Percentiles rank a stretch among this genome's conserved stretches.
phyloP scores from a whole-genome alignment of 1,140 invertebrate genomes.

The Hesperophylax magnus region DNA sequence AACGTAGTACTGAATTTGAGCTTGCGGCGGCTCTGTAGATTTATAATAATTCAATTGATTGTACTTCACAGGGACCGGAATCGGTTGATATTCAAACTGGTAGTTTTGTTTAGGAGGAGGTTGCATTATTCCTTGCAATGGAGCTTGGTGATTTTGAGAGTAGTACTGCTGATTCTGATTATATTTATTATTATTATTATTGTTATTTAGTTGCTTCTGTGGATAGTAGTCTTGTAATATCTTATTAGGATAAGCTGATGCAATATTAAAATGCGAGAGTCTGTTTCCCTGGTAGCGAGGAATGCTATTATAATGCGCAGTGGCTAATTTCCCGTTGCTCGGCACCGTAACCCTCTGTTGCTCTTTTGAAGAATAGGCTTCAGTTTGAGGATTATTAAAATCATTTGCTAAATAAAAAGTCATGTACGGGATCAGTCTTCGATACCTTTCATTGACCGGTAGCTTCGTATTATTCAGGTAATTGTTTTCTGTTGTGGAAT shows the following conservation, averaged over 20 bases:
- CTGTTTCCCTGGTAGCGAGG: slow-evolving; percentile 69
- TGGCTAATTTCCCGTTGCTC: slow-evolving; percentile 49
- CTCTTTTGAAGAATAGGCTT: slow-evolving; percentile 61
- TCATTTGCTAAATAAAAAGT: slow-evolving; percentile 82
- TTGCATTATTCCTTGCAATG: slow-evolving; percentile 47
- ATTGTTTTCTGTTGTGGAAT: slow-evolving; percentile 35
- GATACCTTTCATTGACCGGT: slow-evolving; percentile 75
- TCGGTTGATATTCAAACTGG: slow-evolving; percentile 43
- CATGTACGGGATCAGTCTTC: slow-evolving; percentile 85
- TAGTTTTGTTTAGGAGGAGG: slow-evolving; percentile 41
- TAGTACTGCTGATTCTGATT: slow-evolving; percentile 22
- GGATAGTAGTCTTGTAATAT: slow-evolving; percentile 60
- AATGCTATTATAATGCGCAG: slow-evolving; percentile 62
- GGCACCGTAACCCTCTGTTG: slow-evolving; percentile 63
- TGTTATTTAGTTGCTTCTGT: slow-evolving; percentile 13
- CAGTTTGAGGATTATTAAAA: slow-evolving; percentile 64
- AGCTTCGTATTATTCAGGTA: slow-evolving; percentile 61
- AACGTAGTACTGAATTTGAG: slow-evolving; percentile 34
- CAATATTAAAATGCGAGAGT: slow-evolving; percentile 67
- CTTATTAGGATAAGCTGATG: slow-evolving; percentile 67
- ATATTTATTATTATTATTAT: slow-evolving; percentile 40
- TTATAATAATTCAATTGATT: slow-evolving; percentile 63
- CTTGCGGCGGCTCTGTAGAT: slow-evolving; percentile 58
- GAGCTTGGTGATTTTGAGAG: slow-evolving; percentile 11
- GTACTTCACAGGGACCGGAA: slow-evolving; percentile 49